phyloP scores from a whole-genome alignment of 2,888 invertebrate genomes.

The Spodoptera littoralis region DNA sequence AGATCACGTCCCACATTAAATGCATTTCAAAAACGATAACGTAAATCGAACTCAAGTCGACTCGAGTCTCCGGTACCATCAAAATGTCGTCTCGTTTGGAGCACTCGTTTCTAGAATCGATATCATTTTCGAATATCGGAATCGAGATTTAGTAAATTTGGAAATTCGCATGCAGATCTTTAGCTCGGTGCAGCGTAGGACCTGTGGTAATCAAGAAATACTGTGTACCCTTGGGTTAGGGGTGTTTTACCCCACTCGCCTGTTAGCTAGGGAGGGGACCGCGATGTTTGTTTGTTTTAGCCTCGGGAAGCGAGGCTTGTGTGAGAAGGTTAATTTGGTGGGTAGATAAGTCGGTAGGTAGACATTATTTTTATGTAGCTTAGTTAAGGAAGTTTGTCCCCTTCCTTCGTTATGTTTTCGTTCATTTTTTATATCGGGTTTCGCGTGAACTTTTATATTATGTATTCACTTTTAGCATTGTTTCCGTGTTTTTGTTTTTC shows the following conservation, averaged over 20 bases:
- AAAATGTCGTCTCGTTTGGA: conserved; percentile 72
- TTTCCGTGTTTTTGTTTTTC: conserved; percentile 21
- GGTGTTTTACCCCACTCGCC: conserved; percentile 55
- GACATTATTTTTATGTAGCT: conserved; percentile 56
- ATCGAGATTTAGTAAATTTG: conserved; percentile 79
- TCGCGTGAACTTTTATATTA: conserved; percentile 42
- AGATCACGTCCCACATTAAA: conserved; percentile 70
- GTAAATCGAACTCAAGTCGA: conserved; percentile 66
- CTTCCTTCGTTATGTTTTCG: conserved; percentile 39
- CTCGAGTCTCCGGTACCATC: conserved; percentile 63
- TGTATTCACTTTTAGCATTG: conserved; percentile 27
- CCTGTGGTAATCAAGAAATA: conserved; percentile 68
- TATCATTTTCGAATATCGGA: conserved; percentile 73
- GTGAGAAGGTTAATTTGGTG: conserved; percentile 68
- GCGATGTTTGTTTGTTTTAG: conserved; percentile 67
- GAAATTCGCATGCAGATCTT: conserved; percentile 83
- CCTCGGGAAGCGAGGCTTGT: conserved; percentile 65
- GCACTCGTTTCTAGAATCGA: conserved; percentile 68
- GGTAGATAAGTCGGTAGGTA: conserved; percentile 68
- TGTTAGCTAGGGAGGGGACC: conserved; percentile 55
- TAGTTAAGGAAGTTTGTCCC: conserved; percentile 51
- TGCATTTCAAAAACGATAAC: conserved; percentile 69
- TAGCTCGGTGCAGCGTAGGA: conserved; percentile 71
- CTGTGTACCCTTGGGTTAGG: conserved; percentile 62
- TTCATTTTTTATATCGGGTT: conserved; percentile 47